Evolutionary conservation across 2,113 vertebrate species (phyloP).

Genomic region (Peucedramus taeniatus): DNA sequence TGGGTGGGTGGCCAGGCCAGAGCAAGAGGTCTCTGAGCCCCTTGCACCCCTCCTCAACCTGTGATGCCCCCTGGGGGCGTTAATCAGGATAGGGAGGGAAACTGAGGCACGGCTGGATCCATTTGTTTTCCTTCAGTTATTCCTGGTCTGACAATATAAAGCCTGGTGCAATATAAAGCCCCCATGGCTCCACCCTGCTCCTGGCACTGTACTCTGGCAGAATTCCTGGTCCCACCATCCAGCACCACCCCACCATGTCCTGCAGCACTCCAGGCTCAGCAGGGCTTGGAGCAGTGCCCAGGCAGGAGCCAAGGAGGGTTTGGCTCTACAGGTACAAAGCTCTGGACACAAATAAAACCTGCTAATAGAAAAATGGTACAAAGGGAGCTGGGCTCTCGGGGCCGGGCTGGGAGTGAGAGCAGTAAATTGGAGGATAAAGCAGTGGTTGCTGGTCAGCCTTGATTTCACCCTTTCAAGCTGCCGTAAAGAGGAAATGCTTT

Average conservation of each 20-base stretch:
- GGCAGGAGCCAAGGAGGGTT: background rate
- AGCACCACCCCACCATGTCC: background rate
- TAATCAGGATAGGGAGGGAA: background rate
- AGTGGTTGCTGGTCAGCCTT: background rate
- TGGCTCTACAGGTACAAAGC: background rate
- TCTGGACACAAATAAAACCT: background rate
- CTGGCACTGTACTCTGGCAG: background rate
- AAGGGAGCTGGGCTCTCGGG: background rate
- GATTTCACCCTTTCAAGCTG: background rate
- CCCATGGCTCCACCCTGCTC: background rate
- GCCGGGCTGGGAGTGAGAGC: conserved; percentile 2
- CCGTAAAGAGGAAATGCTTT: background rate
- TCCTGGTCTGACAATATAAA: background rate
- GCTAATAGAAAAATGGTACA: background rate
- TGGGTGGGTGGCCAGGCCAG: background rate
- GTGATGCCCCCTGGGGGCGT: fast-evolving
- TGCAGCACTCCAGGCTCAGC: background rate
- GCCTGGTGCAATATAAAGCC: background rate
- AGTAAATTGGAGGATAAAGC: conserved; percentile 40
- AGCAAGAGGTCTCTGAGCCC: background rate
- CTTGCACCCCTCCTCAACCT: background rate
- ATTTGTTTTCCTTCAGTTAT: background rate
- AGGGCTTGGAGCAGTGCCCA: background rate
- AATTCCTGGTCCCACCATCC: background rate
- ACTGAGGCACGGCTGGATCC: background rate